Evolutionary conservation across 2,888 invertebrate genomes (phyloP), one percentile per base, ranked within the genome.

Genomic region (Drosophila seclusa): DNA sequence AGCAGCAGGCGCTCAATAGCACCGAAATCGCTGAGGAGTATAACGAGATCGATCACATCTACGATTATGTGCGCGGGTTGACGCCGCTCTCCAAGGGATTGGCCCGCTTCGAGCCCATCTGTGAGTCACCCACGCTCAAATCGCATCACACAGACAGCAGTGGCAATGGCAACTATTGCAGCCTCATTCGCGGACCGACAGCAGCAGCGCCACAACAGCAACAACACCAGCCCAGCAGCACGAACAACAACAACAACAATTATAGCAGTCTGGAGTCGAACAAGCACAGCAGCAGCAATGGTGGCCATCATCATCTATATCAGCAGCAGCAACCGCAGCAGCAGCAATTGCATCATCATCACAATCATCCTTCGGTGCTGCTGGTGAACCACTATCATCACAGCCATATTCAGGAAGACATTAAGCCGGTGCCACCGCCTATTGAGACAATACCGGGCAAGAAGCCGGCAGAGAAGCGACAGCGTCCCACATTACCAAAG

Each of bases 21-120:
- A 94, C 94, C 80, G 95, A 95, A 83, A 94, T 95, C 91, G 96
- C 96, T 36, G 97, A 97, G 91, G 98, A 98, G 90, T 98, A 98
- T 93, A 98, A 98, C 86, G 98, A 99, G 93, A 98, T 99, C 83
- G 98, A 99, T 94, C 98, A 98, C 93, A 98, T 99, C 80, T 99
- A 99, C 92, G 98, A 98, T 92, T 99, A 98, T 92, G 98, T 99
- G 0, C 94, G 98, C 75, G 98, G 98, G 1, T 96, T 98, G 83
- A 98, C 98, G 59, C 98, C 98, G 2, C 94, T 98, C 34, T 98
- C 98, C 7, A 97, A 97, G 92, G 96, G 95, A 89, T 92, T 85
- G 92, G 94, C 92, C 84, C 93, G 85, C 80, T 94, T 89, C 91
- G 94, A 89, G 89, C 94, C 87, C 49, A 94, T 94, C 45, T 94